phyloP scores from a whole-genome alignment of 2,113 vertebrate species.

The Nyctibius bracteatus region DNA sequence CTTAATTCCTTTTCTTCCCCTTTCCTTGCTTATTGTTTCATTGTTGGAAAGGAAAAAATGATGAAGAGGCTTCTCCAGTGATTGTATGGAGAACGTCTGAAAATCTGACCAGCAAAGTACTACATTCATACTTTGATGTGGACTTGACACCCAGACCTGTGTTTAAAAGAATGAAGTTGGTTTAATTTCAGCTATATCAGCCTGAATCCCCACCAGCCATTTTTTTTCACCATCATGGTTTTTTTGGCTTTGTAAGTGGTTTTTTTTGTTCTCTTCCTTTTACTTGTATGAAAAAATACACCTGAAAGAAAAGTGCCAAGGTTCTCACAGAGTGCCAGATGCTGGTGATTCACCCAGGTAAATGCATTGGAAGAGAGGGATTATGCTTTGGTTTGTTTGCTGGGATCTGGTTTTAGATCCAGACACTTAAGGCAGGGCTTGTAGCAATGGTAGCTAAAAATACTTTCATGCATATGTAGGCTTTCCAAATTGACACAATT shows the following conservation, averaged over 20 bases:
- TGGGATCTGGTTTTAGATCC: background rate
- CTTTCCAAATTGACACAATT: background rate
- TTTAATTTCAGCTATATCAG: background rate
- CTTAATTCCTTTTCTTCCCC: background rate
- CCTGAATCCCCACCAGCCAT: accelerated
- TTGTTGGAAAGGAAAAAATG: background rate
- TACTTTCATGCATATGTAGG: background rate
- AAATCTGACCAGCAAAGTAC: background rate
- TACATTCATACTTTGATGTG: background rate
- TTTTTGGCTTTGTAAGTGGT: background rate
- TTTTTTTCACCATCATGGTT: background rate
- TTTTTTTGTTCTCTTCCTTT: background rate
- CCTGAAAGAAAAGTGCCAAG: background rate
- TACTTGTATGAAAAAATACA: background rate
- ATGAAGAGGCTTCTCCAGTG: background rate
- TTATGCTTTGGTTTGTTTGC: background rate
- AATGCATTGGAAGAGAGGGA: background rate
- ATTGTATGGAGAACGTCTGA: background rate
- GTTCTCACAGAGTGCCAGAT: background rate
- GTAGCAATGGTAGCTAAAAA: background rate
- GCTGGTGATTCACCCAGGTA: background rate
- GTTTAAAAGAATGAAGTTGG: background rate
- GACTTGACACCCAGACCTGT: background rate
- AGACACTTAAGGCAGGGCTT: background rate
- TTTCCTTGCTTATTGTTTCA: background rate